phyloP scores from a whole-genome alignment of 1,140 invertebrate species.

The Aphidius gifuensis region DNA sequence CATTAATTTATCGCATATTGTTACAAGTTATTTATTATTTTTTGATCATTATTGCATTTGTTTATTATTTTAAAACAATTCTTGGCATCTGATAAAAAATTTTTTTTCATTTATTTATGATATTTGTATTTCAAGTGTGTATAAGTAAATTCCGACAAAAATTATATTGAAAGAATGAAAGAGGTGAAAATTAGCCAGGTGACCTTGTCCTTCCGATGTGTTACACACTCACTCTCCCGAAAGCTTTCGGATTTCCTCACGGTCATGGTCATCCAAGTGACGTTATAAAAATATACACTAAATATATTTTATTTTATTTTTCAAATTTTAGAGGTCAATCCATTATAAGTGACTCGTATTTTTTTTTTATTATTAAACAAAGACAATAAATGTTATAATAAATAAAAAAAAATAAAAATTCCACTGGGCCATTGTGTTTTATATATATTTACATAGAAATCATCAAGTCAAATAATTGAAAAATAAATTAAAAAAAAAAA shows the following conservation, averaged over 20 bases:
- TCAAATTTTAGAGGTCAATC: slow-evolving; percentile 26
- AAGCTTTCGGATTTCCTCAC: slow-evolving; percentile 47
- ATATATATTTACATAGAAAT: no score
- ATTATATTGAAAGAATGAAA: background rate
- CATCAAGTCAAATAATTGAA: no score
- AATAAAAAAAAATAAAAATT: no score
- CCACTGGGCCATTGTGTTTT: no score
- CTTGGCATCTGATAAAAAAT: background rate
- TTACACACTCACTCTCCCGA: slow-evolving; percentile 22
- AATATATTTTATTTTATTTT: slow-evolving; percentile 24
- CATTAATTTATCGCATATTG: no score
- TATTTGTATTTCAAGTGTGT: background rate
- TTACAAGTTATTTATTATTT: no score
- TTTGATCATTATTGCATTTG: no score
- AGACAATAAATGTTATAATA: no score
- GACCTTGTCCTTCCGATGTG: slow-evolving; percentile 22
- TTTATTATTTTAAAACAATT: no score
- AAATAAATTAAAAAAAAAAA: no score
- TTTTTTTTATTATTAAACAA: slow-evolving; percentile 7
- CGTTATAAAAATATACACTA: slow-evolving; percentile 34
- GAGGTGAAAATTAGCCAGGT: slow-evolving; percentile 12
- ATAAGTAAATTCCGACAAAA: no score
- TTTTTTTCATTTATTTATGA: slow-evolving; percentile 1
- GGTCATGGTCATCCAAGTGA: slow-evolving; percentile 40
- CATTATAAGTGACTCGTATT: slow-evolving; percentile 1